These are phyloP conservation scores for Dicaeum eximium DNA, from an alignment of 2,113 vertebrate species.

Conservation along the genomic window DNA sequence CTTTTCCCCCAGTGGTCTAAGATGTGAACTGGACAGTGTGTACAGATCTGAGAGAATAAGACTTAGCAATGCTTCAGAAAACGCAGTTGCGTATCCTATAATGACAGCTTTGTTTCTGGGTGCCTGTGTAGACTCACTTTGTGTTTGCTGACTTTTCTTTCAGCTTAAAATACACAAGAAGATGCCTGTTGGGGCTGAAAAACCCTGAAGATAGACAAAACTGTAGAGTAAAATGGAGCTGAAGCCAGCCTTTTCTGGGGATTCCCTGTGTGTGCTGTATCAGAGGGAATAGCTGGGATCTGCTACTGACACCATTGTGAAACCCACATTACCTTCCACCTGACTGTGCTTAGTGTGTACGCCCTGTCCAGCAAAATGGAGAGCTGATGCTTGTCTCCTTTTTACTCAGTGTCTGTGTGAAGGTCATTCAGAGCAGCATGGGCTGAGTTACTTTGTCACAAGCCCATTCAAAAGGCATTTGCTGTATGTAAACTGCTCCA, in stretches of 20 bases:
- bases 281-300: constrained; percentile 10
- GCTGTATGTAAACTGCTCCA: background rate
- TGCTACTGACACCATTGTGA: background rate
- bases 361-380: constrained; percentile 21
- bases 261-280: background rate
- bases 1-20: background rate
- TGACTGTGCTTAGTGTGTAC: background rate
- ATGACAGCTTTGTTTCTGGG: background rate
- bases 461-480: background rate
- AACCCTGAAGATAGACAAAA: background rate
- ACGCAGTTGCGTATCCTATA: background rate
- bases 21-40: background rate
- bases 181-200: constrained; percentile 26
- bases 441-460: constrained; percentile 39
- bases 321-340: background rate
- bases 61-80: background rate
- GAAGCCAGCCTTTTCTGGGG: background rate
- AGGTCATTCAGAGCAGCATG: background rate
- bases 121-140: background rate
- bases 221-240: background rate
- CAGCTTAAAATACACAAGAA: constrained; percentile 4
- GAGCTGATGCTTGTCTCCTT: background rate
- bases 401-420: background rate
- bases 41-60: background rate
- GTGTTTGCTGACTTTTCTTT: constrained; percentile 15